Base-by-base conservation (phyloP, 2,888 invertebrate species). In the Agrotis puta region DNA sequence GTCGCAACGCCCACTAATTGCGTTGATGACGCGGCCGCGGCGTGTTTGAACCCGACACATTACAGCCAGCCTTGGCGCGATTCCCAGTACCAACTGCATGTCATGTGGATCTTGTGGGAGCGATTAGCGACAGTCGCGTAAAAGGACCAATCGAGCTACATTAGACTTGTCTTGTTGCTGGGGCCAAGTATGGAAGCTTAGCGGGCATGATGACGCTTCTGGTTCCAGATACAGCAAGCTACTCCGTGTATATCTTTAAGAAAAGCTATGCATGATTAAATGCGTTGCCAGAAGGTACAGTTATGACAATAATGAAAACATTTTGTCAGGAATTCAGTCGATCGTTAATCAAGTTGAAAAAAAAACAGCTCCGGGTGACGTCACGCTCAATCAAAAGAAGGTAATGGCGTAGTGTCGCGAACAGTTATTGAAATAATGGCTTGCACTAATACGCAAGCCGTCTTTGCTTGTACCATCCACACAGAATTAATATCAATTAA, bases 401-500 rank as follows among this genome's bases (percentile, higher is more conserved):
- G 74, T 74, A 78, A 85, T 81, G 70, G 73, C 54, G 51, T 70
- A 59, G 65, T 68, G 77, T 74, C 43, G 72, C 66, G 48, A 81
- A 79, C 69, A 78, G 77, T 78, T 77, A 77, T 62, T 66, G 53
- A 75, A 73, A 77, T 83, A 75, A 81, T 75, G 61, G 51, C 48
- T 78, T 70, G 45, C 57, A 70, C 56, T 70, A 70, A 76, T 67
- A 72, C 84, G 80, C 81, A 67, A 73, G 79, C 61, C 71, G 78
- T 77, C 64, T 45, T 68, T 73, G 75, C 92, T 94, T 94, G 89
- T 88, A 89, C 94, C 95, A 94, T 87, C 90, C 92, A 89, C 87
- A 89, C 89, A 89, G 93, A 93, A 95, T 96, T 96, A 95, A 95
- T 95, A 94, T 93, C 95, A 96, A 95, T 96, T 96, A 95, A 94